Conservation (phyloP, 1,140 invertebrate genomes). For the Sarcophaga bullata region DNA sequence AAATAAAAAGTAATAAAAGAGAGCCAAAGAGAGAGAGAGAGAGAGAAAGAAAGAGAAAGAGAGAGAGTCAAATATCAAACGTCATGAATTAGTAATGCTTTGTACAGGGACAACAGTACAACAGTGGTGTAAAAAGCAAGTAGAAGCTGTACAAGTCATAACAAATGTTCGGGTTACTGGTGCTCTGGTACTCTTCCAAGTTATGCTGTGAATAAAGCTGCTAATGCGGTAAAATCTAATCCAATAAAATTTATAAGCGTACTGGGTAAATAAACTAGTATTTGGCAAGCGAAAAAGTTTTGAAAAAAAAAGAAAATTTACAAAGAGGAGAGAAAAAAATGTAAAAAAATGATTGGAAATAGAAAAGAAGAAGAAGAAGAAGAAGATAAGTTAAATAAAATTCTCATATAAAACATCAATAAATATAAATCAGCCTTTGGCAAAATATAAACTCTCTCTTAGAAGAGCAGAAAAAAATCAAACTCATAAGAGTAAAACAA, state of each 20-base stretch:
- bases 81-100: constrained; percentile 28
- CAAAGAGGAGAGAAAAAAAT: too few species aligned
- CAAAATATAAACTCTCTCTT: background rate
- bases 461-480: background rate
- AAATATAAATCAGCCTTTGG: constrained; percentile 41
- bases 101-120: too few species aligned
- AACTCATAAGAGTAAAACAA: constrained; percentile 40
- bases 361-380: too few species aligned
- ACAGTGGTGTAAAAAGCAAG: too few species aligned
- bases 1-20: constrained; percentile 6
- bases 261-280: background rate
- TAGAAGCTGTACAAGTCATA: too few species aligned
- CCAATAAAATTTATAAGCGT: constrained; percentile 32
- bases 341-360: too few species aligned
- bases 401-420: background rate
- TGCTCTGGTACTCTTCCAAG: background rate
- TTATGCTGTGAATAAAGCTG: constrained; percentile 14
- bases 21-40: constrained; percentile 15
- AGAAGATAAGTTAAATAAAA: too few species aligned
- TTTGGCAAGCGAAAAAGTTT: background rate
- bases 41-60: background rate
- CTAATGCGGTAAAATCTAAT: constrained; percentile 37
- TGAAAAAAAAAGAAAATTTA: too few species aligned
- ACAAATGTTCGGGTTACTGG: background rate
- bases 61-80: background rate